Conservation (phyloP, 2,113 vertebrate genomes). For the Embiotoca jacksoni region DNA sequence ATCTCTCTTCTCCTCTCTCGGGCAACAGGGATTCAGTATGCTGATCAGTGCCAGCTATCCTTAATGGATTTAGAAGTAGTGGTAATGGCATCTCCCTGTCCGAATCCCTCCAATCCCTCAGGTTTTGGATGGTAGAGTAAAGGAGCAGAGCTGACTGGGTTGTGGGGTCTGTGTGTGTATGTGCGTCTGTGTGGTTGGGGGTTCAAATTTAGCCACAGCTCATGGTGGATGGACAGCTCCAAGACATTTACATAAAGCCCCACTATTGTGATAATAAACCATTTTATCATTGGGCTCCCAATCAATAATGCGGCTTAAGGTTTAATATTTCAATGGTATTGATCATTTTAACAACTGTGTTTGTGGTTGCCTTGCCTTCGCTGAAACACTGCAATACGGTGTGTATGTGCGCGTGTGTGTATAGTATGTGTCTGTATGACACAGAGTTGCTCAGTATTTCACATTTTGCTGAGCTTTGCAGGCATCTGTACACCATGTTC, state of each 20-base stretch:
- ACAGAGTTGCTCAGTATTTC: slow-evolving; percentile 1
- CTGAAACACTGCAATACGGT: slow-evolving; percentile 72
- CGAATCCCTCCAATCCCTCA: slow-evolving; percentile 20
- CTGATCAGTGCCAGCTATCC: slow-evolving; percentile 53
- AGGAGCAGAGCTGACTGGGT: slow-evolving; percentile 24
- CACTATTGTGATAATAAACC: slow-evolving; percentile 92
- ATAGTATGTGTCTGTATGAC: slow-evolving; percentile 1
- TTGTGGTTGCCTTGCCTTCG: slow-evolving; percentile 89
- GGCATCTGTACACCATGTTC: slow-evolving; percentile 18
- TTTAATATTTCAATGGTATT: slow-evolving; percentile 98
- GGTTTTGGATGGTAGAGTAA: slow-evolving; percentile 54
- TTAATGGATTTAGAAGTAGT: slow-evolving; percentile 56
- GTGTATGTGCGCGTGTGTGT: slow-evolving; percentile 33
- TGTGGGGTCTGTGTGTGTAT: slow-evolving; percentile 10
- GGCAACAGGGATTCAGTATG: slow-evolving; percentile 52
- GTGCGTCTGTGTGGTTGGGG: slow-evolving; percentile 6
- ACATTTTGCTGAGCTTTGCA: slow-evolving; percentile 21
- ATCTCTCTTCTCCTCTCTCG: slow-evolving; percentile 33
- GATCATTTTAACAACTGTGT: slow-evolving; percentile 94
- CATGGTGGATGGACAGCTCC: slow-evolving; percentile 39
- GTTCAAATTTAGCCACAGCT: slow-evolving; percentile 40
- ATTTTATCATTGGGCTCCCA: slow-evolving; percentile 94
- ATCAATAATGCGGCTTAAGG: slow-evolving; percentile 97
- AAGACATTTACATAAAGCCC: slow-evolving; percentile 79
- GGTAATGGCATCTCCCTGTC: slow-evolving; percentile 55